Conservation (phyloP, 2,888 invertebrate genomes). For the Mesochorus sp. region DNA sequence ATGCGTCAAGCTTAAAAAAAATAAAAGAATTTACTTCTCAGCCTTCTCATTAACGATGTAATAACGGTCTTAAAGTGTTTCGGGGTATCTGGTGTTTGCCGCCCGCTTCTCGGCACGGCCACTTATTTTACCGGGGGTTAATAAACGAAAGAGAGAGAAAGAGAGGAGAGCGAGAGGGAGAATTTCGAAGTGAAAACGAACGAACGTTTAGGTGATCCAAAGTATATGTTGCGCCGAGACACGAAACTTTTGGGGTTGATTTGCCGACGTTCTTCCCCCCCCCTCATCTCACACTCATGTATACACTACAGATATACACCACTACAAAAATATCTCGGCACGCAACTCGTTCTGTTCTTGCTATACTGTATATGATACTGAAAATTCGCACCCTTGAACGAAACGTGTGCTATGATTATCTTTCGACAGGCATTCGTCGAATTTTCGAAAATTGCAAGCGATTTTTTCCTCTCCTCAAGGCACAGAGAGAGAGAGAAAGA, state of each 20-base stretch:
- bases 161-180: neutral
- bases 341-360: neutral
- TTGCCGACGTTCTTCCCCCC: neutral
- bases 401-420: slow-evolving; percentile 70
- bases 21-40: slow-evolving; percentile 1
- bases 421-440: slow-evolving; percentile 64
- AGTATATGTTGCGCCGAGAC: slow-evolving; percentile 63
- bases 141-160: slow-evolving; percentile 22
- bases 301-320: no score
- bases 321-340: neutral
- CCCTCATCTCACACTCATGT: no score
- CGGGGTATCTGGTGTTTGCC: slow-evolving; percentile 15
- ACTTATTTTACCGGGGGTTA: slow-evolving; percentile 24
- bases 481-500: no score
- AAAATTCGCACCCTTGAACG: slow-evolving; percentile 58
- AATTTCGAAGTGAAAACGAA: slow-evolving; percentile 49
- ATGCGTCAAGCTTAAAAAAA: neutral
- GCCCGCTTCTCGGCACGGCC: neutral
- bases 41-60: slow-evolving; percentile 23
- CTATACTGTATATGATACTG: neutral
- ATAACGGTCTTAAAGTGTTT: slow-evolving; percentile 40
- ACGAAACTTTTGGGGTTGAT: slow-evolving; percentile 42
- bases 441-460: slow-evolving; percentile 70
- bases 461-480: neutral
- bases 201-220: slow-evolving; percentile 64